Base-by-base conservation (phyloP, 2,888 invertebrate genomes). In the Yponomeuta cagnagella region DNA sequence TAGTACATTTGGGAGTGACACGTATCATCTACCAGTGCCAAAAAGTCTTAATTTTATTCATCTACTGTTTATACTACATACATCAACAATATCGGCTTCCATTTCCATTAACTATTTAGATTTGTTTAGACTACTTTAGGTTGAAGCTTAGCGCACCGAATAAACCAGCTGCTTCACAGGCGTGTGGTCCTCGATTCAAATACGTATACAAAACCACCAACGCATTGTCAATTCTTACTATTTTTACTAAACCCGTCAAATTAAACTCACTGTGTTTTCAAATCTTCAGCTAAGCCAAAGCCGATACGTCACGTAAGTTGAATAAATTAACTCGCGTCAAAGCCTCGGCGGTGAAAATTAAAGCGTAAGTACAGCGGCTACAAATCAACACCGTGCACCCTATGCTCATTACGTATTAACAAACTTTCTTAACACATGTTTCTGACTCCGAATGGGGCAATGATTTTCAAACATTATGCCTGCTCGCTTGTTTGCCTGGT, bases 401-500 rank as follows among this genome's bases (percentile, higher is more conserved):
- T 75, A 73, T 77, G 81, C 83, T 86, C 87, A 89, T 91, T 90
- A 90, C 90, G 87, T 87, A 90, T 90, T 91, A 90, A 90, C 86
- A 86, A 89, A 90, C 83, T 90, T 89, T 88, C 86, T 86, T 84
- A 85, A 87, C 91, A 90, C 82, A 80, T 91, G 91, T 85, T 89
- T 84, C 82, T 89, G 91, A 90, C 87, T 89, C 72, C 75, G 72
- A 31, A 63, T 58, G 12, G 73, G 71, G 77, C 78, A 76, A 66
- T 80, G 79, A 82, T 79, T 82, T 80, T 77, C 76, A 76, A 75
- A 77, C 75, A 73, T 79, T 76, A 77, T 73, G 75, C 75, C 66
- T 63, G 71, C 15, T 63, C 15, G 37, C 65, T 65, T 70, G 65
- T 70, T 70, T 70, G 23, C 70, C 23, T 64, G 63, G 64, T 65